These are phyloP conservation scores for Epirrhoe tristata DNA, from an alignment of 2,888 invertebrate genomes.

Conservation along the genomic window DNA sequence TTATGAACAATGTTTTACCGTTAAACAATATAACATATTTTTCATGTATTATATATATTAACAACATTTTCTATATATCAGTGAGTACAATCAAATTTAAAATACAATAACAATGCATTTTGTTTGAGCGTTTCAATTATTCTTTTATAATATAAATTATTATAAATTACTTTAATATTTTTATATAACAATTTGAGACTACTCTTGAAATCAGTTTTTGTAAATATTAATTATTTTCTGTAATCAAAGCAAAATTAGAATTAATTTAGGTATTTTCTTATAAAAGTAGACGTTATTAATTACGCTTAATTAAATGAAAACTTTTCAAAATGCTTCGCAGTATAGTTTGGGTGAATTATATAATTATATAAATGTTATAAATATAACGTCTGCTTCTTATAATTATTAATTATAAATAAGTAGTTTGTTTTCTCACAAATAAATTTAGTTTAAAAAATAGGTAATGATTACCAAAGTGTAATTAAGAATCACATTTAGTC, in stretches of 20 bases:
- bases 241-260: slow-evolving; percentile 49
- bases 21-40: background rate
- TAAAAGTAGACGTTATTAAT: slow-evolving; percentile 39
- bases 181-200: slow-evolving; percentile 15
- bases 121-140: slow-evolving; percentile 36
- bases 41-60: background rate
- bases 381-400: slow-evolving; percentile 39
- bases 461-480: slow-evolving; percentile 84
- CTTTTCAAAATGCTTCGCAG: slow-evolving; percentile 20
- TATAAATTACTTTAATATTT: background rate
- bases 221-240: slow-evolving; percentile 48
- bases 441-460: slow-evolving; percentile 71
- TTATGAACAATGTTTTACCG: slow-evolving; percentile 17
- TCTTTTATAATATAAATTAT: slow-evolving; percentile 19
- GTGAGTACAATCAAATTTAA: slow-evolving; percentile 16
- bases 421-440: slow-evolving; percentile 60
- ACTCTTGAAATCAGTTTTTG: slow-evolving; percentile 44
- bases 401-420: slow-evolving; percentile 26
- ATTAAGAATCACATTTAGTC: slow-evolving; percentile 77
- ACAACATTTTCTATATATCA: background rate
- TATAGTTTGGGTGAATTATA: slow-evolving; percentile 17
- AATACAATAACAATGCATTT: slow-evolving; percentile 31
- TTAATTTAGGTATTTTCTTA: slow-evolving; percentile 39
- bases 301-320: slow-evolving; percentile 28
- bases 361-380: slow-evolving; percentile 24